Conservation (phyloP, 37 sponge, comb jelly and placozoan species). For the Crambe crambe region DNA sequence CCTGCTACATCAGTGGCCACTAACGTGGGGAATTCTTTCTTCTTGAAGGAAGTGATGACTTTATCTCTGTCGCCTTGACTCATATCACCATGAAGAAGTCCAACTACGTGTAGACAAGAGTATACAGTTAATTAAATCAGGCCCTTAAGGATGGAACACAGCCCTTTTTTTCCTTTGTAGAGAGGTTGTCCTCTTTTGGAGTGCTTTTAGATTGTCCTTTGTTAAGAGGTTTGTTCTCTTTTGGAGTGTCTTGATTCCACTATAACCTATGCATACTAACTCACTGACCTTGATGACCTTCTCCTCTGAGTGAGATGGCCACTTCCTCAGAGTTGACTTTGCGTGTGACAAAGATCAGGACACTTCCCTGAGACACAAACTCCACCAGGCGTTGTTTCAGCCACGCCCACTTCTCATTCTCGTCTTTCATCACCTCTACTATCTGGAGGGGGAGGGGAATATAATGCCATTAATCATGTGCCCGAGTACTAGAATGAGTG, state of each 20-base stretch:
- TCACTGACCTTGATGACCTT: conserved; percentile 60
- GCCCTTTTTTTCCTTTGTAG: too few species aligned
- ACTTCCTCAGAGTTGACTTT: conserved; percentile 83
- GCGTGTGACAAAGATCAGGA: conserved; percentile 94
- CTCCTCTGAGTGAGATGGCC: conserved; percentile 61
- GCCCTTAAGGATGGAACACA: background rate
- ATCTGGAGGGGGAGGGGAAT: conserved; percentile 31
- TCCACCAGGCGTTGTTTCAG: conserved; percentile 77
- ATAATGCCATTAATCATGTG: too few species aligned
- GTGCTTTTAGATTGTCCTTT: too few species aligned
- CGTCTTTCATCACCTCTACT: conserved; percentile 56
- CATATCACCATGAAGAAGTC: conserved; percentile 99
- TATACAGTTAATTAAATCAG: background rate
- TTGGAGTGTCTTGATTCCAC: too few species aligned
- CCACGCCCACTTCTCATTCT: conserved; percentile 94
- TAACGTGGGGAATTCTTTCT: conserved; percentile 76
- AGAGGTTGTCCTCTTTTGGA: too few species aligned
- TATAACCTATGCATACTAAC: background rate
- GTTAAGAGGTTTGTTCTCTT: too few species aligned
- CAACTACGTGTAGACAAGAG: conserved; percentile 46
- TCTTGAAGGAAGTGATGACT: conserved; percentile 86
- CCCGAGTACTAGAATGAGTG: too few species aligned
- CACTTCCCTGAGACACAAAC: conserved; percentile 92
- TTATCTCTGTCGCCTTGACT: conserved; percentile 83
- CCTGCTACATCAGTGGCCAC: conserved; percentile 98